These are phyloP conservation scores for Bombus fervidus DNA, from an alignment of 1,140 invertebrate species.

Conservation along the genomic window DNA sequence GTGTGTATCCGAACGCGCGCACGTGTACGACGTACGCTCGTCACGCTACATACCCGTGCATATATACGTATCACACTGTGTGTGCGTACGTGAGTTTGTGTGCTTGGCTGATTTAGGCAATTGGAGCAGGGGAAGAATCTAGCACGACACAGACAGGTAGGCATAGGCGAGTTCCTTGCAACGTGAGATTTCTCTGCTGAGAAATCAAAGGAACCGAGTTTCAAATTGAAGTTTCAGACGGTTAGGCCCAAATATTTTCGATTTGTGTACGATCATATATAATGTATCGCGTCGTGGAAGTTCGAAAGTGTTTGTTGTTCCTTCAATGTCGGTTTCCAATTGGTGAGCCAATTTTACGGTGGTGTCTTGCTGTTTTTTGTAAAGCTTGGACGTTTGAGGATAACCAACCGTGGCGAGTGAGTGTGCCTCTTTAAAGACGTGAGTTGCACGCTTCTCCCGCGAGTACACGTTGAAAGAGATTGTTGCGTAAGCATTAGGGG, in stretches of 20 bases:
- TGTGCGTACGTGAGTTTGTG: not conserved
- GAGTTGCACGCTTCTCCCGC: constrained; percentile 24
- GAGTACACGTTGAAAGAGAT: not conserved
- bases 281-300: constrained; percentile 1
- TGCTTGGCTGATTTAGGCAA: constrained; percentile 9
- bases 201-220: not conserved
- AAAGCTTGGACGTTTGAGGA: not conserved
- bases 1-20: constrained; percentile 59
- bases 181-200: too few species aligned
- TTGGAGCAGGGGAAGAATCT: not conserved
- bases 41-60: not conserved
- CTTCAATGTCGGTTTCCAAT: not conserved
- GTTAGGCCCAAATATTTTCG: not conserved
- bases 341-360: not conserved
- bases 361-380: not conserved
- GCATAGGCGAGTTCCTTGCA: not conserved
- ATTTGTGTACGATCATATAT: not conserved
- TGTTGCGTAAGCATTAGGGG: constrained; percentile 9
- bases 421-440: constrained; percentile 57
- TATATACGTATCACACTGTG: not conserved
- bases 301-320: not conserved
- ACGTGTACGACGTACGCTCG: constrained; percentile 42
- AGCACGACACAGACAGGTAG: constrained; percentile 2
- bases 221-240: not conserved
- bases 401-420: constrained; percentile 20